Evolutionary conservation across 2,113 vertebrate species (phyloP).

Genomic region (Himantopus leucocephalus): DNA sequence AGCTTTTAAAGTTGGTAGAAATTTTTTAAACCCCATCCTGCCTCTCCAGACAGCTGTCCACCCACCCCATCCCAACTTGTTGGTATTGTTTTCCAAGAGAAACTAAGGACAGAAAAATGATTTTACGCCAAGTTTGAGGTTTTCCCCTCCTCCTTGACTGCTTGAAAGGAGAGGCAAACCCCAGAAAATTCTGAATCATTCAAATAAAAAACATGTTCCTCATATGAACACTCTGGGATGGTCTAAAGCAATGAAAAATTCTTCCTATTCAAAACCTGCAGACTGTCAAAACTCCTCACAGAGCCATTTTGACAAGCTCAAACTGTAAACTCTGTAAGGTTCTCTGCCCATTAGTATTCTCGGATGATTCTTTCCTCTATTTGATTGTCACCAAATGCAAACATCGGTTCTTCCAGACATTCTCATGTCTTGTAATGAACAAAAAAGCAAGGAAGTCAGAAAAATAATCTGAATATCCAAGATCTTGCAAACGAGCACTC

Average conservation of each 20-base stretch:
- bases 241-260: not conserved
- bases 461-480: not conserved
- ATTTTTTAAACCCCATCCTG: not conserved
- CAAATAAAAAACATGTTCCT: not conserved
- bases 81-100: not conserved
- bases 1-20: not conserved
- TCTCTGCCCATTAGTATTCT: slow-evolving; percentile 16
- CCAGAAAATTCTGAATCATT: not conserved
- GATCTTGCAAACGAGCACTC: not conserved
- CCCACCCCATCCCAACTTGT: not conserved
- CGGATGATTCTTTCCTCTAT: not conserved
- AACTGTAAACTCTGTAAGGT: not conserved
- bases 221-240: not conserved
- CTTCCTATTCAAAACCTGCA: not conserved
- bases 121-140: not conserved
- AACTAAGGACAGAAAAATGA: not conserved
- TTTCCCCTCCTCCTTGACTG: not conserved
- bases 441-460: not conserved
- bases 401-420: slow-evolving; percentile 4
- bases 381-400: slow-evolving; percentile 45
- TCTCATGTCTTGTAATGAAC: not conserved
- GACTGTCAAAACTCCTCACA: not conserved
- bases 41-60: not conserved
- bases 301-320: slow-evolving; percentile 45
- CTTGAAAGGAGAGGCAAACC: not conserved